A percentile compares a stretch with the other conserved stretches of the same genome.
These are phyloP conservation scores for Typhlomys cinereus DNA, from an alignment of 2,113 vertebrate genomes.

Conservation along the genomic window DNA sequence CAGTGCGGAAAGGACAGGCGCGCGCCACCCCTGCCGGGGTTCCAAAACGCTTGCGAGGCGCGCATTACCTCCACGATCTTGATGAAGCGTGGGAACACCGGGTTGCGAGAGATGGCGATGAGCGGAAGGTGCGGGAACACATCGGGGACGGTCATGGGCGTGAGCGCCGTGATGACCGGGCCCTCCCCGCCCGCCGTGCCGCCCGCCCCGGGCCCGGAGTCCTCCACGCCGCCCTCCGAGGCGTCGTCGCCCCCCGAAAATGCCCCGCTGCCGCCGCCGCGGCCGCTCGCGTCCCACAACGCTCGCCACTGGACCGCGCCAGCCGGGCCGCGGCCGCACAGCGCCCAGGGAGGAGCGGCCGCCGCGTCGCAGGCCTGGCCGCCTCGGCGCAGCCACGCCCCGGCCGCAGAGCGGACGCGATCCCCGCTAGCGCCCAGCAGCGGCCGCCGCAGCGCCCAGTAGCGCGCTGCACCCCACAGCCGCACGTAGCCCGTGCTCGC, in stretches of 20 bases:
- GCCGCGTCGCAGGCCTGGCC: conserved; percentile 8
- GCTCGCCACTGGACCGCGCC: conserved; percentile 45
- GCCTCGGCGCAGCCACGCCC: conserved; percentile 24
- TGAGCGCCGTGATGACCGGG: conserved; percentile 93
- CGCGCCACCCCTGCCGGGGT: too few relatives aligned
- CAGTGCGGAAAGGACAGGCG: too few relatives aligned
- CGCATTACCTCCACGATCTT: conserved; percentile 96
- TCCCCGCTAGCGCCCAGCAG: conserved; percentile 46
- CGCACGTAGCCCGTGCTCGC: conserved; percentile 73
- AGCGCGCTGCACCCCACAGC: conserved; percentile 68
- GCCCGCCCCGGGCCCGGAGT: too few relatives aligned
- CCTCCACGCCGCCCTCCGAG: conserved; percentile 84
- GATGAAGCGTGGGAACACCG: conserved; percentile 97
- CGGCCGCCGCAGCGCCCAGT: conserved; percentile 59
- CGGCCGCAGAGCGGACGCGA: background rate
- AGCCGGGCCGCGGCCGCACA: conserved; percentile 55
- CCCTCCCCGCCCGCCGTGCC: conserved; percentile 77
- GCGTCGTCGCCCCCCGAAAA: conserved; percentile 86
- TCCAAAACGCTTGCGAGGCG: background rate
- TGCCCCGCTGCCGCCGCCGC: conserved; percentile 80
- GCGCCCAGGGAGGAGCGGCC: conserved; percentile 54
- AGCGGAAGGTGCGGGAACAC: conserved; percentile 96
- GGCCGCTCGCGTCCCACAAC: conserved; percentile 76
- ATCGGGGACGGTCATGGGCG: conserved; percentile 94
- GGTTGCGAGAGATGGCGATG: conserved; percentile 95